Conservation (phyloP, 2,113 vertebrate genomes). For the Clarias batrachus region DNA sequence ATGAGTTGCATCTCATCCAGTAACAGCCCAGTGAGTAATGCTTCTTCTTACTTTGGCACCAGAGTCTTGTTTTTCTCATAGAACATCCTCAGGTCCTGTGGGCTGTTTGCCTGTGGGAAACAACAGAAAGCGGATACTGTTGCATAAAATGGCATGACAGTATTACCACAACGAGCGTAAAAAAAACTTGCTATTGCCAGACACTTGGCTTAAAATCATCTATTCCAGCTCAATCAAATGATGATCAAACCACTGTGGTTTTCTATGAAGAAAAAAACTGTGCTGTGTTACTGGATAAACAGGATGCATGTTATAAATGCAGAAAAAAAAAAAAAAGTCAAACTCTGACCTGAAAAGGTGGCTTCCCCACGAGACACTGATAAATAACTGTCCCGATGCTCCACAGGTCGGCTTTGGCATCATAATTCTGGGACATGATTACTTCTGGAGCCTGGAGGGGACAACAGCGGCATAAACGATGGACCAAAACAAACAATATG, state of each 20-base stretch:
- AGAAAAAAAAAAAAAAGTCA: not conserved
- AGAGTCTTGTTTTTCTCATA: conserved; percentile 96
- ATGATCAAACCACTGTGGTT: not conserved
- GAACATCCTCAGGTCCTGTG: conserved; percentile 95
- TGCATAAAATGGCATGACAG: not conserved
- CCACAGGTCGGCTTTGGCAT: conserved; percentile 96
- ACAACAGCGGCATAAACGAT: conserved; percentile 33
- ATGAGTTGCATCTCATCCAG: not conserved
- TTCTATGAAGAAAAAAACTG: not conserved
- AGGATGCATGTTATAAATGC: not conserved
- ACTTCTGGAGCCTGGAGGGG: conserved; percentile 89
- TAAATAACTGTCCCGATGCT: conserved; percentile 97
- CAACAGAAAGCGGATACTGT: not conserved
- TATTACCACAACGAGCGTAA: not conserved
- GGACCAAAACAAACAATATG: not conserved
- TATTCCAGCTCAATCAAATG: not conserved
- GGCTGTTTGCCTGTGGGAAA: conserved; percentile 85
- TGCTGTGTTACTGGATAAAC: not conserved
- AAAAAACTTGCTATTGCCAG: not conserved
- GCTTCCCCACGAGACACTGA: conserved; percentile 96
- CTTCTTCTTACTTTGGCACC: conserved; percentile 82
- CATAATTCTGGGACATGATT: conserved; percentile 98
- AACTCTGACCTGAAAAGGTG: conserved; percentile 90
- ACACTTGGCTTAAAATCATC: not conserved
- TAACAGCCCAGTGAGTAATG: not conserved